Evolutionary conservation across 1,140 invertebrate genomes (phyloP).

Genomic region (Chlorops oryzae): DNA sequence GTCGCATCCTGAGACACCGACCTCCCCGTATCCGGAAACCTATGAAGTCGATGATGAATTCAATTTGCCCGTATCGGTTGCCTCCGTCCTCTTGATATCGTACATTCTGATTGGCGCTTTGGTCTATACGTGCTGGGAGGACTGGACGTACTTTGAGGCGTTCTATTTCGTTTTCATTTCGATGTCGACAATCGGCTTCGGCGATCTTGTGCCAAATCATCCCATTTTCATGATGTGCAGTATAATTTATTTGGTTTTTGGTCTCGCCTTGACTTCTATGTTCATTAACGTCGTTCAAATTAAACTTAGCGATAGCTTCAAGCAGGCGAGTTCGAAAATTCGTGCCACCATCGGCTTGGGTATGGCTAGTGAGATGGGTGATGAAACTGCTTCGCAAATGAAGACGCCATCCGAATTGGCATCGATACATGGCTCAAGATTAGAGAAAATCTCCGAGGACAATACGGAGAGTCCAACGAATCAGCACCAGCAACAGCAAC

Average conservation of each 20-base stretch:
- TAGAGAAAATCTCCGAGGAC: constrained; percentile 38
- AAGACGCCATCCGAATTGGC: constrained; percentile 39
- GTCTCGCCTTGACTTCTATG: constrained; percentile 90
- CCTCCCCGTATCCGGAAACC: constrained; percentile 64
- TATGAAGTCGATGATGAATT: constrained; percentile 83
- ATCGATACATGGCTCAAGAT: constrained; percentile 34
- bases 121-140: constrained; percentile 70
- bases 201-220: constrained; percentile 82
- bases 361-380: constrained; percentile 50
- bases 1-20: constrained; percentile 49
- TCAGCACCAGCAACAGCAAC: neutral
- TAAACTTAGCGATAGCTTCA: constrained; percentile 73
- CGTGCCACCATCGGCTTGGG: constrained; percentile 78
- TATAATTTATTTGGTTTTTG: constrained; percentile 89
- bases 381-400: constrained; percentile 24
- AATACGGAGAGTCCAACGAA: neutral
- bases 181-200: constrained; percentile 88
- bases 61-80: constrained; percentile 82
- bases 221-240: constrained; percentile 88
- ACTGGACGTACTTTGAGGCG: constrained; percentile 78
- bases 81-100: constrained; percentile 69
- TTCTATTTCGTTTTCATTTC: constrained; percentile 95
- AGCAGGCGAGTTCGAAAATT: constrained; percentile 76
- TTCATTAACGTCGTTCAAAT: constrained; percentile 95
- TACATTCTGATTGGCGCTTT: constrained; percentile 82